These are phyloP conservation scores for Cephalopachus bancanus DNA, from an alignment of 2,797 vertebrate genomes.

Conservation along the genomic window DNA sequence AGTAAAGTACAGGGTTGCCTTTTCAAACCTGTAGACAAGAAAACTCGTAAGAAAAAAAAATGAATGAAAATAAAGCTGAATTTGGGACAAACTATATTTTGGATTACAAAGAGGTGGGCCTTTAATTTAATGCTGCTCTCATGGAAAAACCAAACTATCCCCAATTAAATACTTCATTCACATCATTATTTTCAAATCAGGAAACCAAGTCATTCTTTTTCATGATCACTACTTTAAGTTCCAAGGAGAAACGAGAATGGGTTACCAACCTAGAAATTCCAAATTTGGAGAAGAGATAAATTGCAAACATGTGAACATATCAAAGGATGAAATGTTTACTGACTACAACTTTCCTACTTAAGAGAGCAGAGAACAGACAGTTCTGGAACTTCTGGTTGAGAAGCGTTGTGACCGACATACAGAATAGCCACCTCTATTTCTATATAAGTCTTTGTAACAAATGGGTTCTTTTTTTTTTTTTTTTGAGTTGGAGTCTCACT, in stretches of 20 bases:
- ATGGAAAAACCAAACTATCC: background rate
- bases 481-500: too few relatives aligned
- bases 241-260: background rate
- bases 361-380: background rate
- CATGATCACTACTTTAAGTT: slow-evolving; percentile 21
- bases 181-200: background rate
- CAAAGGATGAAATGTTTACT: background rate
- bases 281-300: slow-evolving; percentile 32
- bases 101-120: background rate
- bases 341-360: background rate
- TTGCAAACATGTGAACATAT: slow-evolving; percentile 36
- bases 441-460: background rate
- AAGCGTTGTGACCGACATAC: background rate
- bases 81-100: background rate
- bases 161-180: background rate
- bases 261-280: slow-evolving; percentile 46
- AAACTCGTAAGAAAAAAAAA: background rate
- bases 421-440: background rate
- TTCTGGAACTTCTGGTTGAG: background rate
- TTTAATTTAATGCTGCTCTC: slow-evolving; percentile 1
- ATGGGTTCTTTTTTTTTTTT: background rate
- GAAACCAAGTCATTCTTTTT: background rate
- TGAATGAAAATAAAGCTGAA: slow-evolving; percentile 33
- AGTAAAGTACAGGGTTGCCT: background rate
- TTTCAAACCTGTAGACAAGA: slow-evolving; percentile 40